Evolutionary conservation across 2,113 vertebrate species (phyloP).

Genomic region (Gadus macrocephalus): DNA sequence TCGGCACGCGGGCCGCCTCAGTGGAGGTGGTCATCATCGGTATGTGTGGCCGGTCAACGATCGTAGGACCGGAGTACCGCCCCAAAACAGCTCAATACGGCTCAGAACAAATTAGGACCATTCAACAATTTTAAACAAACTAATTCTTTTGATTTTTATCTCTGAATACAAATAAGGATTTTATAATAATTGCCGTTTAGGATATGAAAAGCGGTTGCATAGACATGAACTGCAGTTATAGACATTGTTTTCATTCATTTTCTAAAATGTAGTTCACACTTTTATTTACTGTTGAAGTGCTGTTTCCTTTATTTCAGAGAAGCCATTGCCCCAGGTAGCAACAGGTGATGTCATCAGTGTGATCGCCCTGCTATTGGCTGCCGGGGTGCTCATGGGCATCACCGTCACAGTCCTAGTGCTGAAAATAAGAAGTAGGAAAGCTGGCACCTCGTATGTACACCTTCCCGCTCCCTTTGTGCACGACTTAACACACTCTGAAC

Average conservation of each 20-base stretch:
- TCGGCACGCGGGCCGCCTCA: conserved; percentile 84
- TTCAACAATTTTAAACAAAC: too few relatives aligned
- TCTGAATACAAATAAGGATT: too few relatives aligned
- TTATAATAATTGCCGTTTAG: too few relatives aligned
- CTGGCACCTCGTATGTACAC: conserved; percentile 61
- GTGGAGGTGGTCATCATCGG: conserved; percentile 93
- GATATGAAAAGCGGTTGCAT: too few relatives aligned
- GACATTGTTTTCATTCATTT: too few relatives aligned
- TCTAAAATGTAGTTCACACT: too few relatives aligned
- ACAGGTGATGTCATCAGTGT: conserved; percentile 69
- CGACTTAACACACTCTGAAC: not conserved
- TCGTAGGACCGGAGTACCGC: too few relatives aligned
- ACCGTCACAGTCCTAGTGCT: conserved; percentile 69
- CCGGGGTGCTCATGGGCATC: conserved; percentile 68
- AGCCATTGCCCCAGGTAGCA: conserved; percentile 65
- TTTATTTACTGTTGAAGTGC: not conserved
- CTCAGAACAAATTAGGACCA: too few relatives aligned
- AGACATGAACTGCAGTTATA: too few relatives aligned
- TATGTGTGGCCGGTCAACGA: conserved; percentile 55
- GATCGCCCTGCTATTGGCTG: conserved; percentile 67
- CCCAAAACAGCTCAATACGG: too few relatives aligned
- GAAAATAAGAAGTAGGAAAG: conserved; percentile 66
- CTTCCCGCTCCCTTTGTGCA: not conserved
- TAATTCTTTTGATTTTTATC: too few relatives aligned
- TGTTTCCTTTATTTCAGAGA: conserved; percentile 51